These are phyloP conservation scores for Byasa hedistus DNA, from an alignment of 2,888 invertebrate species.

Conservation along the genomic window DNA sequence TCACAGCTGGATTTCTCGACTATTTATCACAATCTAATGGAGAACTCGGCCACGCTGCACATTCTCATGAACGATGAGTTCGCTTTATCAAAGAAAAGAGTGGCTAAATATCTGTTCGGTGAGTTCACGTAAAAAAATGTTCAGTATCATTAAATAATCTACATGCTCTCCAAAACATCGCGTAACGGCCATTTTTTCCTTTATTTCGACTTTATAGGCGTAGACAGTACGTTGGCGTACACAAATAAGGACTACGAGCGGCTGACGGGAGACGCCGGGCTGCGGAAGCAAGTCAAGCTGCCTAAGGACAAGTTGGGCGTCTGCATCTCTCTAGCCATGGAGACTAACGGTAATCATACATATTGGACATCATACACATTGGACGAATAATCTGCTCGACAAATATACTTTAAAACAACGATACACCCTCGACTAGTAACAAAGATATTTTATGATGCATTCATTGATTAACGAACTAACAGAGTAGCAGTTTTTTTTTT, in stretches of 20 bases:
- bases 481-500: too few relatives aligned
- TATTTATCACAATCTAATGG: slow-evolving; percentile 88
- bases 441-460: too few relatives aligned
- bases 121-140: slow-evolving; percentile 41
- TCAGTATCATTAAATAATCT: too few relatives aligned
- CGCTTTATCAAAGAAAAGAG: slow-evolving; percentile 84
- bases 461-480: too few relatives aligned
- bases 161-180: too few relatives aligned
- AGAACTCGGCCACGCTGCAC: slow-evolving; percentile 89
- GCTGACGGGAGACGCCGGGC: slow-evolving; percentile 84
- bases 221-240: slow-evolving; percentile 88
- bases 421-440: too few relatives aligned
- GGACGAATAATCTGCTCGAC: too few relatives aligned
- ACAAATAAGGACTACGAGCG: slow-evolving; percentile 87
- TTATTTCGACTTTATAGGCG: slow-evolving; percentile 68
- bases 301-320: slow-evolving; percentile 88
- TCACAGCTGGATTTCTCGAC: slow-evolving; percentile 87
- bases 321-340: slow-evolving; percentile 89
- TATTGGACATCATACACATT: too few relatives aligned
- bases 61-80: slow-evolving; percentile 91
- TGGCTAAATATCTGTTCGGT: slow-evolving; percentile 88
- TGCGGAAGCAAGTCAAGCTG: slow-evolving; percentile 86
- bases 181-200: background rate
- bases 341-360: slow-evolving; percentile 86
- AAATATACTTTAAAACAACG: too few relatives aligned